Conservation (phyloP, 2,113 vertebrate genomes). For the Myrmecophaga tridactyla region DNA sequence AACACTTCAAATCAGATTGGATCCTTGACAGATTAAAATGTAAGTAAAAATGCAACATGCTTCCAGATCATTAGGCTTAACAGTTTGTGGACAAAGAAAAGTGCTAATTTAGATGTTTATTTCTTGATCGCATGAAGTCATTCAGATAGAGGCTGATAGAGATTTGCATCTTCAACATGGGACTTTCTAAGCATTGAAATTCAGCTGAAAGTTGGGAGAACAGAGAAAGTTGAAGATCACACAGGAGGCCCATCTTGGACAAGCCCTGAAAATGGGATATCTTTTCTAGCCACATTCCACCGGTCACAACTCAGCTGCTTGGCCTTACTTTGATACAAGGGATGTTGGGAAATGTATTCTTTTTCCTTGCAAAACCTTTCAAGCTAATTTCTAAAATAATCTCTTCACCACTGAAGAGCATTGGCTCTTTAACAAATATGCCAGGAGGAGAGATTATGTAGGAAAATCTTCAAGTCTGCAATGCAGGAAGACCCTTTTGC, state of each 20-base stretch:
- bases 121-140: not conserved
- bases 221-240: not conserved
- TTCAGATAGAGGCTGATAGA: not conserved
- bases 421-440: not conserved
- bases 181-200: not conserved
- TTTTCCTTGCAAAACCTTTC: not conserved
- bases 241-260: not conserved
- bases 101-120: not conserved
- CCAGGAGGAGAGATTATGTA: not conserved
- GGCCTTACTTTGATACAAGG: not conserved
- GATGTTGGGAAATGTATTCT: not conserved
- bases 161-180: not conserved
- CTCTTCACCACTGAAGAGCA: not conserved
- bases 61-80: not conserved
- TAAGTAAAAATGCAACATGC: not conserved
- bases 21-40: not conserved
- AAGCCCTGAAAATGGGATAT: not conserved
- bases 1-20: not conserved
- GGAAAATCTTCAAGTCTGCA: not conserved
- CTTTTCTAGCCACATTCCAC: not conserved
- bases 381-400: not conserved
- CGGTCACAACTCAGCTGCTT: not conserved
- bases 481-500: not conserved
- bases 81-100: not conserved
- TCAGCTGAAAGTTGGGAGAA: not conserved